Conservation (phyloP, 2,113 vertebrate genomes). For the Coregonus clupeaformis region DNA sequence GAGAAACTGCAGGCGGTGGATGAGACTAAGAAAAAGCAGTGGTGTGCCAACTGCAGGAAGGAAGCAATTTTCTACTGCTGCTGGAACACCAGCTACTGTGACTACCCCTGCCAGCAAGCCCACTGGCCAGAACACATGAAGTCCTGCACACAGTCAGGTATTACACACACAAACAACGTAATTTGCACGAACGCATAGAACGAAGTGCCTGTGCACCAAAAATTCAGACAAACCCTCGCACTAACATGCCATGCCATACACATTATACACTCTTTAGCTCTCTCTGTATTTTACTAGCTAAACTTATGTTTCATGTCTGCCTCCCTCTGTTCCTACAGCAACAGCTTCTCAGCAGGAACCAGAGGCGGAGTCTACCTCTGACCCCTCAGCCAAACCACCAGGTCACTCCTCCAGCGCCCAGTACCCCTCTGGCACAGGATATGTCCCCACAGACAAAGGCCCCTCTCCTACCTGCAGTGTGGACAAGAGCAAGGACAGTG, state of each 20-base stretch:
- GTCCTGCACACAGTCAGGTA: conserved; percentile 98
- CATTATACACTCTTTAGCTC: background rate
- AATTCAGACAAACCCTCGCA: too few relatives aligned
- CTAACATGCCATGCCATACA: too few relatives aligned
- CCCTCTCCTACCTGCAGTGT: conserved; percentile 63
- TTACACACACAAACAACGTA: background rate
- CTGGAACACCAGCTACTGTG: conserved; percentile 98
- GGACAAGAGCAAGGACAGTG: conserved; percentile 88
- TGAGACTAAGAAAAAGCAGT: conserved; percentile 98
- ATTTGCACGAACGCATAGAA: background rate
- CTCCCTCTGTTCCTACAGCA: conserved; percentile 66
- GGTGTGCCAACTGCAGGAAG: conserved; percentile 97
- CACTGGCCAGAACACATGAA: conserved; percentile 99
- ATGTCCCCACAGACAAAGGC: conserved; percentile 84
- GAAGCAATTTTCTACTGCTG: conserved; percentile 99
- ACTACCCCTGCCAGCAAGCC: conserved; percentile 97
- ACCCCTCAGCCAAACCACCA: conserved; percentile 79
- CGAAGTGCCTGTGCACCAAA: background rate
- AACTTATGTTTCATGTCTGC: conserved; percentile 8
- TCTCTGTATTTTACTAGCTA: conserved; percentile 2
- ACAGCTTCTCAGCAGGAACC: conserved; percentile 91
- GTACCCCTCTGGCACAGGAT: conserved; percentile 69
- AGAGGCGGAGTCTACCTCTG: conserved; percentile 81
- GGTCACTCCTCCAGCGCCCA: conserved; percentile 79
- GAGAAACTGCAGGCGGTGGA: conserved; percentile 95